phyloP scores from a whole-genome alignment of 2,113 vertebrate species.

The Neogobius melanostomus region DNA sequence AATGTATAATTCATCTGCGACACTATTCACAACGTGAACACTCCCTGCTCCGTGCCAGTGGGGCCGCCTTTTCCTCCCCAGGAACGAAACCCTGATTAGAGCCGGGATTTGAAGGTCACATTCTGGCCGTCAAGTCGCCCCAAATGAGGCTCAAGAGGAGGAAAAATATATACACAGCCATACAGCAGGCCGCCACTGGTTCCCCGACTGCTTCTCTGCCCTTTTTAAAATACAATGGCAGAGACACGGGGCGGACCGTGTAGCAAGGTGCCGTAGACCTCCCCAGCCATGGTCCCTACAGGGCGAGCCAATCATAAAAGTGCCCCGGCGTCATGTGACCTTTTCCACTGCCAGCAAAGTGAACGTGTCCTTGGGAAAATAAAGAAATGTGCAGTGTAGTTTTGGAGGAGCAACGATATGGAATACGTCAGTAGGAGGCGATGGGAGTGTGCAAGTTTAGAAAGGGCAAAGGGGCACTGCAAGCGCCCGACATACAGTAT shows the following conservation, averaged over 20 bases:
- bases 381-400: background rate
- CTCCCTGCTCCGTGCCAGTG: background rate
- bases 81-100: conserved; percentile 11
- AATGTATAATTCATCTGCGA: conserved; percentile 2
- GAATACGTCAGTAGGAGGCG: background rate
- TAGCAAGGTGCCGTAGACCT: conserved; percentile 1
- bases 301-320: conserved; percentile 1
- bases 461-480: conserved; percentile 3
- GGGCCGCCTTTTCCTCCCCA: background rate
- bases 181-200: background rate
- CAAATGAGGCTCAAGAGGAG: conserved; percentile 6
- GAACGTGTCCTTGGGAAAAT: conserved; percentile 6
- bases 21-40: background rate
- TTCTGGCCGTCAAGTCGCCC: conserved; percentile 1
- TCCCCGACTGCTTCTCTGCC: background rate
- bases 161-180: background rate
- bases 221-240: conserved; percentile 16
- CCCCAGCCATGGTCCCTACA: conserved; percentile 1
- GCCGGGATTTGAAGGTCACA: conserved; percentile 16
- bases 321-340: background rate
- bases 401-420: background rate
- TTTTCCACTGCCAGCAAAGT: conserved; percentile 4
- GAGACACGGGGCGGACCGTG: background rate
- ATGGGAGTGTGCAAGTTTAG: background rate
- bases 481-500: background rate